Evolutionary conservation across 2,797 vertebrate genomes (phyloP), one percentile per base, ranked within the genome.

Genomic region (Sorex maritimensis): DNA sequence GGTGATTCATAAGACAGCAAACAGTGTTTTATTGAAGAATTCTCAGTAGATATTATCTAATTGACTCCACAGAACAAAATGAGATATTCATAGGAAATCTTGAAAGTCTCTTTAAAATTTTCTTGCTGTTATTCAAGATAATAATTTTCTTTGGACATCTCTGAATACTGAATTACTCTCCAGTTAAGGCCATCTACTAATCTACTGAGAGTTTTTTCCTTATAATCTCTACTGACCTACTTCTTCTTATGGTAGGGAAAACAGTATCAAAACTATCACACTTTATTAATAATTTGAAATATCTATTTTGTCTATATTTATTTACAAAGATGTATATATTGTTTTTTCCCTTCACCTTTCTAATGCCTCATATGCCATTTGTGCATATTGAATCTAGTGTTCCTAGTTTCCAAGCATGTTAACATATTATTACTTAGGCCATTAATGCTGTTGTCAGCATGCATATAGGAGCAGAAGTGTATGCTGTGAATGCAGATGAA

Each of bases 21-120:
- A 58, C 15, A 63, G 7, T 63, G 61, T 90, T 93, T 75, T 88
- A 44, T n/a, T 82, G 61, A 86, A 80, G 38, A 92, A 85, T 21
- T 85, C n/a, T 82, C 58, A 61, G 8, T 21, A 81, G 21, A 65
- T 73, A 41, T 81, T 83, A 85, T 69, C 69, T 83, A 77, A 78
- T 21, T 69, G 46, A 88, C 44, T 90, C 14, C 24, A 88, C 2
- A 73, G n/a, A 92, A 90, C 15, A 73, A 90, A 77, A 71, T 41
- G 0, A 90, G 26, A 88, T 75, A 82, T 90, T 90, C 17, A 67
- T 13, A 71, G 9, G 72, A 81, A 87, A 71, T 6, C 2, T 17
- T 38, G 17, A 88, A 89, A 52, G 10, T 52, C 49, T 52, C 49
- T 52, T 52, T 52, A 52, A 52, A 52, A 52, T 52, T 52, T 52